phyloP scores from a whole-genome alignment of 2,113 vertebrate genomes.

The Oncorhynchus nerka region DNA sequence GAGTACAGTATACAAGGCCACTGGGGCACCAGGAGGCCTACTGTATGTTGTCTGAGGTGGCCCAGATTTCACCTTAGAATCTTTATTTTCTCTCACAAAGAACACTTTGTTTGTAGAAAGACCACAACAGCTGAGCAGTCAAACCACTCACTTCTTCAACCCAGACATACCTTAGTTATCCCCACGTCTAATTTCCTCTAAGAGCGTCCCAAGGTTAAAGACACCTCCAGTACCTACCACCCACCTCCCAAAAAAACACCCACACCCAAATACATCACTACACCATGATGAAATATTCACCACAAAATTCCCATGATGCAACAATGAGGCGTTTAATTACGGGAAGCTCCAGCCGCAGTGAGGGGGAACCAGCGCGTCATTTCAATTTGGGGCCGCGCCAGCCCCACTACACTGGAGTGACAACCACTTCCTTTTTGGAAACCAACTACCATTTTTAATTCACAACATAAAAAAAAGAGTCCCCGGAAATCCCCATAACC shows the following conservation, averaged over 20 bases:
- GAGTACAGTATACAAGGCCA: too few species aligned
- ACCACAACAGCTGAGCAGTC: background rate
- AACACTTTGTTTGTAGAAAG: background rate
- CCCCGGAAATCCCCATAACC: constrained; percentile 69
- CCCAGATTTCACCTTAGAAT: too few species aligned
- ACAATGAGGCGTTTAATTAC: constrained; percentile 80
- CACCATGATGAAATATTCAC: constrained; percentile 69
- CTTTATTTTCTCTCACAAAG: background rate
- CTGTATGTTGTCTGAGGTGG: background rate
- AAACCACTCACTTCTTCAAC: constrained; percentile 33
- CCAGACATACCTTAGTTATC: constrained; percentile 18
- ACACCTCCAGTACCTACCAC: constrained; percentile 41
- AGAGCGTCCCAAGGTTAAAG: constrained; percentile 66
- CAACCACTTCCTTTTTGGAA: constrained; percentile 60
- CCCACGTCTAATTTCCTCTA: constrained; percentile 62
- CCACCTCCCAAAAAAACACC: constrained; percentile 52
- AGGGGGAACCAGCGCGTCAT: constrained; percentile 73
- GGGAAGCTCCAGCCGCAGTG: constrained; percentile 63
- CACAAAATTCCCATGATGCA: constrained; percentile 75
- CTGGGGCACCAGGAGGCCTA: background rate
- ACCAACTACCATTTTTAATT: constrained; percentile 67
- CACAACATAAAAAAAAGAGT: constrained; percentile 69
- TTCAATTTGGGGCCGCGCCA: constrained; percentile 73
- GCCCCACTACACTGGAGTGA: constrained; percentile 58
- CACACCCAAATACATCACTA: constrained; percentile 78